These are phyloP conservation scores for Chromoteleia sp. DNA, from an alignment of 2,888 invertebrate genomes.

Conservation along the genomic window DNA sequence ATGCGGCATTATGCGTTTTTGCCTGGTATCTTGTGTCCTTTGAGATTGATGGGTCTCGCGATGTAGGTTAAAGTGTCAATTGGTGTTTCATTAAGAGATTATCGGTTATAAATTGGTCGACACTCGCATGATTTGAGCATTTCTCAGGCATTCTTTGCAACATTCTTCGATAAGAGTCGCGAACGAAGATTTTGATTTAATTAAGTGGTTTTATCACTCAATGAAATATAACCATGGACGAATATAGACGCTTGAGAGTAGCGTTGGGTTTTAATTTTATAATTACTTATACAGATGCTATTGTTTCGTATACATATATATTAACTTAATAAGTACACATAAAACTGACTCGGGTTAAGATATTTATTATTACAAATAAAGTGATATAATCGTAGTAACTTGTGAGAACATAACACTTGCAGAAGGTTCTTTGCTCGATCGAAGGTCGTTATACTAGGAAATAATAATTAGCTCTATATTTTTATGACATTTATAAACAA, in stretches of 20 bases:
- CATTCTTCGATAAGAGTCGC: no score
- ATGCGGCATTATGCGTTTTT: conserved; percentile 33
- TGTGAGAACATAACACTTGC: conserved; percentile 18
- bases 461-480: background rate
- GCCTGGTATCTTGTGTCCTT: conserved; percentile 16
- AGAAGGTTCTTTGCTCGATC: conserved; percentile 10
- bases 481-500: background rate
- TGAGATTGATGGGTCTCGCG: conserved; percentile 21
- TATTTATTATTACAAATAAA: conserved; percentile 27
- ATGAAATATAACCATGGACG: no score
- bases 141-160: conserved; percentile 4
- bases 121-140: background rate
- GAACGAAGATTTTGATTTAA: no score
- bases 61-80: conserved; percentile 35
- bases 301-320: no score
- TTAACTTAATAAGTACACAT: no score
- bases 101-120: conserved; percentile 21
- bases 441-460: conserved; percentile 1
- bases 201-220: no score
- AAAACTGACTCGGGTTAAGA: no score
- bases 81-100: conserved; percentile 29
- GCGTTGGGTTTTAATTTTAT: conserved; percentile 4
- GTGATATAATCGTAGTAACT: conserved; percentile 9
- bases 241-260: no score
- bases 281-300: conserved; percentile 11